A percentile compares a stretch with the other conserved stretches of the same genome.
These are phyloP conservation scores for Gonatopus flavifemur DNA, from an alignment of 1,140 invertebrate genomes.

Conservation along the genomic window DNA sequence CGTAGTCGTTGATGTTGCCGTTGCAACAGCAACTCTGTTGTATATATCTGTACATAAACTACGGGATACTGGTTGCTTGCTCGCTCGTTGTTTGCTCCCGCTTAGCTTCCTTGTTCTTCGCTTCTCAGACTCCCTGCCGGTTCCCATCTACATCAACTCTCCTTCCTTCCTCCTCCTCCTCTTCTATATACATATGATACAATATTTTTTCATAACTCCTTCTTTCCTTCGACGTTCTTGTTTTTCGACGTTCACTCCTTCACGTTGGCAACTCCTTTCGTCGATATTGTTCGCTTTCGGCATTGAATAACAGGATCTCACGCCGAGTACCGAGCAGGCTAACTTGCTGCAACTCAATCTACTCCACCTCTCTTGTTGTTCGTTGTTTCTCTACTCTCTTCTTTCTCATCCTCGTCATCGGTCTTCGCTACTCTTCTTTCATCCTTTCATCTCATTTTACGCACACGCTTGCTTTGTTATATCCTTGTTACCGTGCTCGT, in stretches of 20 bases:
- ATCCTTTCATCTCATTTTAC: too few species aligned
- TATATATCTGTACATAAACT: too few species aligned
- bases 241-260: too few species aligned
- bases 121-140: constrained; percentile 4
- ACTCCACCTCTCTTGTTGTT: constrained; percentile 36
- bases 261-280: constrained; percentile 29
- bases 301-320: constrained; percentile 50
- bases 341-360: constrained; percentile 52
- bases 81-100: constrained; percentile 1
- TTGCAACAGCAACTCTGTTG: too few species aligned
- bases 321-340: constrained; percentile 47
- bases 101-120: constrained; percentile 9
- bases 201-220: too few species aligned
- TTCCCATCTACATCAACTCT: neutral
- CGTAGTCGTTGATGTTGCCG: too few species aligned
- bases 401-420: constrained; percentile 19
- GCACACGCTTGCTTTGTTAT: too few species aligned
- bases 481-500: too few species aligned
- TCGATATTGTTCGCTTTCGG: constrained; percentile 24
- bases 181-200: neutral
- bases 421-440: constrained; percentile 13
- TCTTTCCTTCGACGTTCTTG: too few species aligned
- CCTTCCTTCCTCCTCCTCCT: neutral
- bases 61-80: too few species aligned
- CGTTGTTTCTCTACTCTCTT: constrained; percentile 23